Percentiles rank a stretch among this genome's conserved stretches.
Evolutionary conservation across 2,888 invertebrate genomes (phyloP).

Genomic region (Aspidapion aeneum): DNA sequence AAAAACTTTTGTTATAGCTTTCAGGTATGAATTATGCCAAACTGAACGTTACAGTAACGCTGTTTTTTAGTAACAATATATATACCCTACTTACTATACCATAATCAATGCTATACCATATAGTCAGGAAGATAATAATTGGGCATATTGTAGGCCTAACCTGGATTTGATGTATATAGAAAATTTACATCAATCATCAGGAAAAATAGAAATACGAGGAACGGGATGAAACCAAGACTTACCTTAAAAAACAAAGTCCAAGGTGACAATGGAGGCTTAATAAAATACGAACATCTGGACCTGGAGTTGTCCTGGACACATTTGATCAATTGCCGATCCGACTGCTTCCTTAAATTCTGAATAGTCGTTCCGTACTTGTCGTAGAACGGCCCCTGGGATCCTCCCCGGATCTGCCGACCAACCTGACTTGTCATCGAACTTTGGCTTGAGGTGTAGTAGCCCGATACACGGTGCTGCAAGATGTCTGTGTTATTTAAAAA

Average conservation of each 20-base stretch:
- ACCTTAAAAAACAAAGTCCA: conserved; percentile 72
- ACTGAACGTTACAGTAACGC: no score
- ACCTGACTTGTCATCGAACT: conserved; percentile 55
- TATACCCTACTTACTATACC: no score
- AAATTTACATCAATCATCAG: no score
- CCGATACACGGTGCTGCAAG: conserved; percentile 78
- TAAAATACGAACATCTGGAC: conserved; percentile 78
- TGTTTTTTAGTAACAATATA: no score
- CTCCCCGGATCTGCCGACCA: conserved; percentile 23
- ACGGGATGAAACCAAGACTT: no score
- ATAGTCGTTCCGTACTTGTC: conserved; percentile 70
- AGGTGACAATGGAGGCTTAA: conserved; percentile 78
- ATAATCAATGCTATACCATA: no score
- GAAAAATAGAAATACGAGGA: no score
- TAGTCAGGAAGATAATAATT: no score
- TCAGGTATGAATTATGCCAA: no score
- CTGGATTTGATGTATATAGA: no score
- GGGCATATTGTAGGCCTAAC: no score
- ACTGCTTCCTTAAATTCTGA: conserved; percentile 81
- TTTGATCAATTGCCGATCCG: conserved; percentile 82
- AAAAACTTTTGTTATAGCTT: no score
- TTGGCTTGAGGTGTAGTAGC: conserved; percentile 84
- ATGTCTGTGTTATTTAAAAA: conserved; percentile 71
- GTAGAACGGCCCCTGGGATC: conserved; percentile 42
- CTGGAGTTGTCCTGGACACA: conserved; percentile 86